Base-by-base conservation (phyloP, 2,797 vertebrate genomes). In the Lateolabrax maculatus region DNA sequence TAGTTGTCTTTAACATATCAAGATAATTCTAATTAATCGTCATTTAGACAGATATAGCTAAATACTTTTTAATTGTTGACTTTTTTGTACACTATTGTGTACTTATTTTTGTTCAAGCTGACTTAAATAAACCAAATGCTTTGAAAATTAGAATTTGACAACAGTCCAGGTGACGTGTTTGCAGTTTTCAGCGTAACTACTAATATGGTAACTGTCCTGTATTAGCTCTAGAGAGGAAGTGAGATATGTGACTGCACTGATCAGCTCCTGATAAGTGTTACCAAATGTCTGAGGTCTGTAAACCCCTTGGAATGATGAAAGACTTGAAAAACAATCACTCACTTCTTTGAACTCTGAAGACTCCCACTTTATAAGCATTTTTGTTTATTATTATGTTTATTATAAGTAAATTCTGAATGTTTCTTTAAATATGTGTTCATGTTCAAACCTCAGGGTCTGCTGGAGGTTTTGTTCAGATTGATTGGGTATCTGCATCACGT, bases 211-310 rank as follows among this genome's bases (percentile, higher is more conserved):
- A 81, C 62, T 76, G 43, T 56, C 60, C 27, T 19, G 70, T 56
- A 79, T 87, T 58, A 49, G 9, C 62, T 57, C 58, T 4, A 23
- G 27, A 87, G 75, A 80, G 76, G 84, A 89, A 83, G 79, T 85
- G 60, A 75, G 71, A 79, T 81, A 69, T 77, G 78, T 67, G 34
- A 46, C 71, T 52, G 18, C 25, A 44, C 37, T 68, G 61, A 84
- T 85, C 63, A 71, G 39, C 46, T 63, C 6, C 44, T 72, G 79
- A 76, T 81, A 27, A 46, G 36, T 52, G 29, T 66, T 29, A 51
- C 15, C 18, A 68, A 55, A 61, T 53, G 13, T 29, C 36, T 80
- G 5, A 61, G 39, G 3, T 44, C 48, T 65, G 65, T n/a, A 69
- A 80, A 69, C 19, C 12, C n/a, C 23, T 36, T 67, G 9, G 64